phyloP scores from a whole-genome alignment of 2,797 vertebrate genomes.

The Mus minutoides region DNA sequence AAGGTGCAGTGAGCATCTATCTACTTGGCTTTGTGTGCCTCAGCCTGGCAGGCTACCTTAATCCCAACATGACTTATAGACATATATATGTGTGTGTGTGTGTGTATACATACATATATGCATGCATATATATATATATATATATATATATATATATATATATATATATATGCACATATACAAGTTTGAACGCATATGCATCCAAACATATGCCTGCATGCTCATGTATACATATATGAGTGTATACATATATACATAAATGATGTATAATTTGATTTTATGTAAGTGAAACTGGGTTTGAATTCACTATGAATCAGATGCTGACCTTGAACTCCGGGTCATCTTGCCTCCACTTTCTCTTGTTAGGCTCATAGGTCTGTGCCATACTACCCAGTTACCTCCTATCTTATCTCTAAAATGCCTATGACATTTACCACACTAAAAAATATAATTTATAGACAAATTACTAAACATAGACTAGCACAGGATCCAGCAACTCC shows the following conservation, averaged over 20 bases:
- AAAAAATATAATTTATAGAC: background rate
- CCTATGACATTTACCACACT: background rate
- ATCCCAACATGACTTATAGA: rapidly evolving
- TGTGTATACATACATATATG: too few relatives aligned
- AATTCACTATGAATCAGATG: background rate
- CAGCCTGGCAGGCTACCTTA: background rate
- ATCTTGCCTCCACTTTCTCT: background rate
- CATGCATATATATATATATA: too few relatives aligned
- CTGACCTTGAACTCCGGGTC: background rate
- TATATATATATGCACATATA: background rate
- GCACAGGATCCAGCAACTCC: background rate
- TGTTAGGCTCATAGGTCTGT: background rate
- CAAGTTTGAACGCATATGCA: too few relatives aligned
- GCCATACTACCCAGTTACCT: background rate
- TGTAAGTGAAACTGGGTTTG: background rate
- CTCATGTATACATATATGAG: background rate
- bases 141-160: too few relatives aligned
- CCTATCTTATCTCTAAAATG: background rate
- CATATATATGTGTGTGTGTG: too few relatives aligned
- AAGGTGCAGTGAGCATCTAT: background rate
- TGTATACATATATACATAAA: background rate
- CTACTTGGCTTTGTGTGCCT: background rate
- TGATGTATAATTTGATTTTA: background rate
- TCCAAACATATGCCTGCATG: background rate
- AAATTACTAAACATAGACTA: background rate